Evolutionary conservation across 2,888 invertebrate genomes (phyloP), one percentile per base, ranked within the genome.

Genomic region (Hipparchia semele): DNA sequence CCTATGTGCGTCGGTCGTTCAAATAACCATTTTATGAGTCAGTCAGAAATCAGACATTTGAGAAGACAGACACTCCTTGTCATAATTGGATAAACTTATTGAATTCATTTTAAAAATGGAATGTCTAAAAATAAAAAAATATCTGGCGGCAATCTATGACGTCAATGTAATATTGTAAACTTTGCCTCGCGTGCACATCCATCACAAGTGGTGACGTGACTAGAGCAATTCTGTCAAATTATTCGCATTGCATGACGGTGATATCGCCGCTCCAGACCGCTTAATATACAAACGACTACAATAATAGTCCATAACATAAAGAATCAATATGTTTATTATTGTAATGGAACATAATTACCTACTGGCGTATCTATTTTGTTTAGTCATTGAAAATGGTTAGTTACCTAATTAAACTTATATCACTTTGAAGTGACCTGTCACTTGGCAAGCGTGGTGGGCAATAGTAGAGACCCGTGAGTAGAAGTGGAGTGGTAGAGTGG

Each of bases 111-210:
- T 54, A 54, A n/a, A 4, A 4, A 53, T 12, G 12, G 12, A 53
- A 56, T 7, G 2, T 56, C 56, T 23, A 23, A 56, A 54, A 54
- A 54, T 54, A 39, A 39, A 49, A 61, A 61, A 45, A 61, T 61
- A 39, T 61, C n/a, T 61, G 39, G 10, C 51, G 46, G 23, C 12
- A 23, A 70, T 68, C n/a, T 64, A 66, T 78, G 76, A 79, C 78
- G 78, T 78, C 77, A 72, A 75, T 72, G 68, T 73, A 75, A 78
- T 78, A 75, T 23, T 76, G 72, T 75, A 75, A 71, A 73, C 73
- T 75, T 78, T 73, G 69, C 67, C 75, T 81, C 77, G 81, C 79
- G 81, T 81, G 81, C 72, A 77, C 79, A 79, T 80, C 77, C 79
- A 77, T 81, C 79, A 78, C 73, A 78, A 74, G 77, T 76, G 74